These are phyloP conservation scores for Drosophila arawakana DNA, from an alignment of 1,140 invertebrate genomes.

Conservation along the genomic window DNA sequence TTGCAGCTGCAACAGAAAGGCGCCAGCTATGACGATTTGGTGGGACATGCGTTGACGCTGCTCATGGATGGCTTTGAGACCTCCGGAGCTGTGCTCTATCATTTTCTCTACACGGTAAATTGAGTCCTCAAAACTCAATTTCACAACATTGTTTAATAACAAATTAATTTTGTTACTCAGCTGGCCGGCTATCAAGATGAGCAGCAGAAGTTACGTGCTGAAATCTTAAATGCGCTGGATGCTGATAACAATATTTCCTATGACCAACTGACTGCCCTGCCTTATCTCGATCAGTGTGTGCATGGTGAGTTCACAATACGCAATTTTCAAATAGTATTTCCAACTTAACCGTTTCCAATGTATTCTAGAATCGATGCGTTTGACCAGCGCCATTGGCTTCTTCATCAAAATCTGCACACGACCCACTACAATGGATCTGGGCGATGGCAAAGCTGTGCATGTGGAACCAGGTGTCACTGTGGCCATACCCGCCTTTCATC, in stretches of 20 bases:
- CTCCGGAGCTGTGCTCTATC: conserved; percentile 59
- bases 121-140: conserved; percentile 12
- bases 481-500: conserved; percentile 61
- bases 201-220: conserved; percentile 60
- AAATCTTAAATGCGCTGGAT: conserved; percentile 50
- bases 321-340: neutral
- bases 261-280: conserved; percentile 57
- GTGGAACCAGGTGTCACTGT: conserved; percentile 63
- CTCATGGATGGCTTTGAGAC: conserved; percentile 88
- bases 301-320: conserved; percentile 40
- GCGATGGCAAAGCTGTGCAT: conserved; percentile 41
- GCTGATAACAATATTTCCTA: conserved; percentile 48
- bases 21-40: conserved; percentile 86
- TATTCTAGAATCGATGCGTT: conserved; percentile 59
- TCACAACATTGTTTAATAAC: conserved; percentile 8
- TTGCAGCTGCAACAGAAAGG: conserved; percentile 80
- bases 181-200: conserved; percentile 54
- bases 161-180: conserved; percentile 16
- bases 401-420: conserved; percentile 78
- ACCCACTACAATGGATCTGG: conserved; percentile 79
- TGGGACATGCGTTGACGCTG: conserved; percentile 85
- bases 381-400: conserved; percentile 63
- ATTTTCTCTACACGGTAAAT: conserved; percentile 67
- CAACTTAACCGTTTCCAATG: neutral
- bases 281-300: conserved; percentile 76